phyloP scores from a whole-genome alignment of 2,797 vertebrate genomes.

The Scomberomorus guttatus region DNA sequence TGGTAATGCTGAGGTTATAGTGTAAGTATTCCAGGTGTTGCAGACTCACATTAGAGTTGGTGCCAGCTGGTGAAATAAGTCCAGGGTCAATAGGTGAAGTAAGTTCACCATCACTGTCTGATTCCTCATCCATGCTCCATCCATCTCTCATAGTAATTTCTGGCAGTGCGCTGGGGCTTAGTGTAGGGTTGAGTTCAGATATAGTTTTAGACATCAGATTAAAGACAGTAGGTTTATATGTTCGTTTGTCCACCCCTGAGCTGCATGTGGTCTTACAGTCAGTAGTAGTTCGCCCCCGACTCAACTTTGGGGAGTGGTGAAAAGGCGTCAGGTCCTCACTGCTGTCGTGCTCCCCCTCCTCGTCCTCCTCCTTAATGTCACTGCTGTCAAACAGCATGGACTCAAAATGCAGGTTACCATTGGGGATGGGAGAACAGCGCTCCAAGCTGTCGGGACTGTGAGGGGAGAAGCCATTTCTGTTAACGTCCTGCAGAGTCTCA shows the following conservation, averaged over 20 bases:
- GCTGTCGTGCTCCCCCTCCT: slow-evolving; percentile 54
- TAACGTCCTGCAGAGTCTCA: slow-evolving; percentile 62
- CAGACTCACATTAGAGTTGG: slow-evolving; percentile 82
- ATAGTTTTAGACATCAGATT: slow-evolving; percentile 85
- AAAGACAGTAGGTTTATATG: slow-evolving; percentile 80
- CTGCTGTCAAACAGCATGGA: slow-evolving; percentile 85
- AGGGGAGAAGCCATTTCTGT: slow-evolving; percentile 82
- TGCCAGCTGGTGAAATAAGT: slow-evolving; percentile 78
- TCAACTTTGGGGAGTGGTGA: slow-evolving; percentile 63
- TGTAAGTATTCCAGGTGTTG: slow-evolving; percentile 11
- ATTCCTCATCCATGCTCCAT: slow-evolving; percentile 84
- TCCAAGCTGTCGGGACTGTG: slow-evolving; percentile 81
- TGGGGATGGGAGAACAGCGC: slow-evolving; percentile 80
- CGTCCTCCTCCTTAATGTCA: slow-evolving; percentile 79
- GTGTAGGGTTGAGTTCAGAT: slow-evolving; percentile 81
- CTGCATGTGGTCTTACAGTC: slow-evolving; percentile 55
- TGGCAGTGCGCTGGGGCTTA: slow-evolving; percentile 81
- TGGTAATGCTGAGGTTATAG: neutral
- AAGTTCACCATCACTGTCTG: slow-evolving; percentile 83
- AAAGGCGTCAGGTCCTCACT: slow-evolving; percentile 66
- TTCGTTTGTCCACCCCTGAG: slow-evolving; percentile 69
- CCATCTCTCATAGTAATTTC: slow-evolving; percentile 83
- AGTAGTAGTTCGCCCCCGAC: slow-evolving; percentile 56
- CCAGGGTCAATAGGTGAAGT: slow-evolving; percentile 73
- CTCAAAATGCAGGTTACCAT: slow-evolving; percentile 87